Percentiles rank a stretch among this genome's conserved stretches.
Evolutionary conservation across 1,140 invertebrate species (phyloP).

Genomic region (Orius insidiosus): DNA sequence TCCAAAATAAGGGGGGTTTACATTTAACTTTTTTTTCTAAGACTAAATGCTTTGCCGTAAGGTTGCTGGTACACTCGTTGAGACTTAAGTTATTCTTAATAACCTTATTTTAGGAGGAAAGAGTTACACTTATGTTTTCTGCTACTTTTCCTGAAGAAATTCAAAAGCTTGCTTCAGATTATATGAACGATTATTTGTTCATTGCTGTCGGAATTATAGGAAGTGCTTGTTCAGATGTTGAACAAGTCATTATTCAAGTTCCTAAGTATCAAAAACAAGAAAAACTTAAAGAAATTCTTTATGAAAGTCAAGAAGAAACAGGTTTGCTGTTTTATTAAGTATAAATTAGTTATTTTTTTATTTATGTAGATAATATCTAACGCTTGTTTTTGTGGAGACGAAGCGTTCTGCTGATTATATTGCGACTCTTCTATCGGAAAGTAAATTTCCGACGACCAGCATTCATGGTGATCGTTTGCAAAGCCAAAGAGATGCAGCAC

Average conservation of each 20-base stretch:
- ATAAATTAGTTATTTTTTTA: constrained; percentile 1
- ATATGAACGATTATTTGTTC: constrained; percentile 96
- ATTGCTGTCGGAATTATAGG: constrained; percentile 95
- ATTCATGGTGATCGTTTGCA: constrained; percentile 89
- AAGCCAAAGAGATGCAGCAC: constrained; percentile 69
- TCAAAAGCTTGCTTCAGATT: constrained; percentile 87
- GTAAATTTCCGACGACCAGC: constrained; percentile 55
- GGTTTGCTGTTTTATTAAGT: too few species aligned
- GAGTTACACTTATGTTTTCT: constrained; percentile 98
- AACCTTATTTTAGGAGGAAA: constrained; percentile 40
- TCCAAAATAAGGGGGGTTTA: too few species aligned
- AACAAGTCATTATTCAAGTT: constrained; percentile 65
- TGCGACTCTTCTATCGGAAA: constrained; percentile 52
- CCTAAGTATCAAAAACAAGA: constrained; percentile 33
- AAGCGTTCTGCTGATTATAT: constrained; percentile 82
- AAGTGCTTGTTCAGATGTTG: constrained; percentile 75
- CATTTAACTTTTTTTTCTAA: too few species aligned
- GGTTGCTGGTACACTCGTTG: too few species aligned
- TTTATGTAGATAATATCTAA: constrained; percentile 30
- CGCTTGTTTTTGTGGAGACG: constrained; percentile 78
- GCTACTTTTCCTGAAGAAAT: constrained; percentile 99
- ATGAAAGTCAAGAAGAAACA: constrained; percentile 28
- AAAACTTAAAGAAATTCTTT: constrained; percentile 58
- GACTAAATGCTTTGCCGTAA: too few species aligned
- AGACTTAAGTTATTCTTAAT: too few species aligned